Evolutionary conservation across 2,113 vertebrate species (phyloP).

Genomic region (Scomber japonicus): DNA sequence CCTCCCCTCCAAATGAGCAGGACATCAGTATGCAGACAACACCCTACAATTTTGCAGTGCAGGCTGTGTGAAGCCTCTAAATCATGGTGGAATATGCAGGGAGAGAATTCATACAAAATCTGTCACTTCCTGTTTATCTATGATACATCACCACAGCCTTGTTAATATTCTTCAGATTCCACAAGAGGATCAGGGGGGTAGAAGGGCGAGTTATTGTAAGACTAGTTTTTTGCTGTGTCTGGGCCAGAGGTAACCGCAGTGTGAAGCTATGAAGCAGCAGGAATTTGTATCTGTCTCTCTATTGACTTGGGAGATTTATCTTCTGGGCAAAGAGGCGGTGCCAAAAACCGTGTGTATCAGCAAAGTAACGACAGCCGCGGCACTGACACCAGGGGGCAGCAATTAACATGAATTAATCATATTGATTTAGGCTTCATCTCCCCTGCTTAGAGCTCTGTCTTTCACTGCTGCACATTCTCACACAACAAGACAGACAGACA

Average conservation of each 20-base stretch:
- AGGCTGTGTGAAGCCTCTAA: slow-evolving; percentile 64
- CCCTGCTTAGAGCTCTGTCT: slow-evolving; percentile 43
- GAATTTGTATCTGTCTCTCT: slow-evolving; percentile 58
- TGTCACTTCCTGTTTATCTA: slow-evolving; percentile 71
- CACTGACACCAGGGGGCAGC: slow-evolving; percentile 73
- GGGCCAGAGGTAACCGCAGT: slow-evolving; percentile 38
- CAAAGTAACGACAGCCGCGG: slow-evolving; percentile 64
- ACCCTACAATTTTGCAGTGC: slow-evolving; percentile 64
- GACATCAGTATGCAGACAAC: slow-evolving; percentile 71
- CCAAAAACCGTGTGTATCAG: slow-evolving; percentile 69
- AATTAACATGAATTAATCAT: slow-evolving; percentile 80
- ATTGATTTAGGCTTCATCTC: slow-evolving; percentile 69
- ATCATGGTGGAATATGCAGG: slow-evolving; percentile 67
- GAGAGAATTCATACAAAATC: slow-evolving; percentile 63
- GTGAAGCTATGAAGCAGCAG: slow-evolving; percentile 54
- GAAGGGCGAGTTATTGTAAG: slow-evolving; percentile 7
- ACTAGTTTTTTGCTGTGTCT: slow-evolving; percentile 8
- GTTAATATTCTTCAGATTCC: slow-evolving; percentile 60
- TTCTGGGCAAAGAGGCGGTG: slow-evolving; percentile 45
- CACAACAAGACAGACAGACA: not conserved
- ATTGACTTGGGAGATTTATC: slow-evolving; percentile 74
- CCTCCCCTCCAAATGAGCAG: slow-evolving; percentile 15
- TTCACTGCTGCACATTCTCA: slow-evolving; percentile 24
- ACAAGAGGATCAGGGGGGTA: slow-evolving; percentile 15
- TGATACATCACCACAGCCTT: slow-evolving; percentile 68